phyloP scores from a whole-genome alignment of 2,113 vertebrate genomes.

The Perca flavescens region DNA sequence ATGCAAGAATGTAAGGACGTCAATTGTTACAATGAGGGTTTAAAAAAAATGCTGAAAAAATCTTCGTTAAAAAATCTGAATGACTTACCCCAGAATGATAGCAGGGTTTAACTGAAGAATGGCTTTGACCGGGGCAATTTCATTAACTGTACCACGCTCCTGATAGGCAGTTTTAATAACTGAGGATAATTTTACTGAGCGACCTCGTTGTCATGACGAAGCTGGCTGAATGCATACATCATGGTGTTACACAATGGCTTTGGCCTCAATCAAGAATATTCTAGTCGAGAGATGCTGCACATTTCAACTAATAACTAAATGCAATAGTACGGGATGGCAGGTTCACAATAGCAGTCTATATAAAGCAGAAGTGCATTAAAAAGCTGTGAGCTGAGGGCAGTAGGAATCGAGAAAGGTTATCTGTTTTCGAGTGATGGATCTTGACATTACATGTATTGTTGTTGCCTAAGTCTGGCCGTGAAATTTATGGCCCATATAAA shows the following conservation, averaged over 20 bases:
- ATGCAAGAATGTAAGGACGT: slow-evolving; percentile 33
- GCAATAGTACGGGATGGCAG: slow-evolving; percentile 20
- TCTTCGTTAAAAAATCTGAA: slow-evolving; percentile 16
- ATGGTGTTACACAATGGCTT: slow-evolving; percentile 35
- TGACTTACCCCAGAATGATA: slow-evolving; percentile 44
- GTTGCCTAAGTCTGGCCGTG: slow-evolving; percentile 59
- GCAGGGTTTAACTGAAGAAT: slow-evolving; percentile 45
- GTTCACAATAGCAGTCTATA: slow-evolving; percentile 34
- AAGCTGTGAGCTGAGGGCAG: slow-evolving; percentile 44
- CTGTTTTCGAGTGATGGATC: slow-evolving; percentile 70
- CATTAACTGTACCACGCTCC: slow-evolving; percentile 57
- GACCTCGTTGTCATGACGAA: slow-evolving; percentile 59
- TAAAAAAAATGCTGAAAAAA: slow-evolving; percentile 27
- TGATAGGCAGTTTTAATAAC: slow-evolving; percentile 76
- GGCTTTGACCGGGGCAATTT: slow-evolving; percentile 66
- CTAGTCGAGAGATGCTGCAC: slow-evolving; percentile 20
- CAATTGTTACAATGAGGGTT: slow-evolving; percentile 14
- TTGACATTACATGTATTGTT: slow-evolving; percentile 66
- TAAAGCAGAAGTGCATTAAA: slow-evolving; percentile 34
- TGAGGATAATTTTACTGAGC: slow-evolving; percentile 63
- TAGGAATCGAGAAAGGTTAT: slow-evolving; percentile 54
- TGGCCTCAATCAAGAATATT: slow-evolving; percentile 27
- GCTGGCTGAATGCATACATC: slow-evolving; percentile 45
- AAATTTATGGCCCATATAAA: slow-evolving; percentile 74
- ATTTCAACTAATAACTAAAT: slow-evolving; percentile 38